phyloP scores from a whole-genome alignment of 2,797 vertebrate species.

The Macropodus opercularis region DNA sequence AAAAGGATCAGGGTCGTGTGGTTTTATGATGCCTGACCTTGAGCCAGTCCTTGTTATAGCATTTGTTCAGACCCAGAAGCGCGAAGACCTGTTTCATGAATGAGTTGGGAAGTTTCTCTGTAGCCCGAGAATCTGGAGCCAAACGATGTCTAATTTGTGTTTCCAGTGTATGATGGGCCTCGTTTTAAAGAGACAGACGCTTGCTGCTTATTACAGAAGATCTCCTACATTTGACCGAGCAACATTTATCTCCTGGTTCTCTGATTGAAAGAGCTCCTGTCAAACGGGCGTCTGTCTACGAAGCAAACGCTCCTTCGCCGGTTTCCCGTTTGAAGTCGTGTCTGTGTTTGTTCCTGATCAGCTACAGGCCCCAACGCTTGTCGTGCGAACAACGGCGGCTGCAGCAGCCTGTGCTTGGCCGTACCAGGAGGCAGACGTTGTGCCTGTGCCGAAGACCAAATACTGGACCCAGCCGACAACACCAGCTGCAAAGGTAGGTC shows the following conservation, averaged over 20 bases:
- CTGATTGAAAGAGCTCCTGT: too few species aligned
- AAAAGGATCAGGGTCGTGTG: not conserved
- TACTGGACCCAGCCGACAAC: slow-evolving; percentile 84
- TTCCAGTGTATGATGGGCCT: not conserved
- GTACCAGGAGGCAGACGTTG: slow-evolving; percentile 89
- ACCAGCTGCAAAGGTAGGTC: slow-evolving; percentile 91
- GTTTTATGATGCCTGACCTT: not conserved
- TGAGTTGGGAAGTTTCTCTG: too few species aligned
- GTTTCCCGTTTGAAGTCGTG: not conserved
- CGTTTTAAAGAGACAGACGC: not conserved
- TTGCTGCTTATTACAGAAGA: not conserved
- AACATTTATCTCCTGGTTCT: too few species aligned
- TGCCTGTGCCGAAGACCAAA: slow-evolving; percentile 94
- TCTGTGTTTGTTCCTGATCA: not conserved
- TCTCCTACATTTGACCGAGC: not conserved
- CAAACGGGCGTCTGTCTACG: too few species aligned
- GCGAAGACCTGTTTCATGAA: too few species aligned
- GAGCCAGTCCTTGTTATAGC: not conserved
- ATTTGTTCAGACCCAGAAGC: not conserved
- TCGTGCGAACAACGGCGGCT: slow-evolving; percentile 92
- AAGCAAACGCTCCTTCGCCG: too few species aligned
- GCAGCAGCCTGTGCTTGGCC: slow-evolving; percentile 94
- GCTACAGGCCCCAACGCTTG: slow-evolving; percentile 90
- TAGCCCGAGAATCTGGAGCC: not conserved
- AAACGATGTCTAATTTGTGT: not conserved